Percentiles rank a stretch among this genome's conserved stretches.
Conservation (phyloP, 2,113 vertebrate species). For the Pomatorhinus ruficollis region DNA sequence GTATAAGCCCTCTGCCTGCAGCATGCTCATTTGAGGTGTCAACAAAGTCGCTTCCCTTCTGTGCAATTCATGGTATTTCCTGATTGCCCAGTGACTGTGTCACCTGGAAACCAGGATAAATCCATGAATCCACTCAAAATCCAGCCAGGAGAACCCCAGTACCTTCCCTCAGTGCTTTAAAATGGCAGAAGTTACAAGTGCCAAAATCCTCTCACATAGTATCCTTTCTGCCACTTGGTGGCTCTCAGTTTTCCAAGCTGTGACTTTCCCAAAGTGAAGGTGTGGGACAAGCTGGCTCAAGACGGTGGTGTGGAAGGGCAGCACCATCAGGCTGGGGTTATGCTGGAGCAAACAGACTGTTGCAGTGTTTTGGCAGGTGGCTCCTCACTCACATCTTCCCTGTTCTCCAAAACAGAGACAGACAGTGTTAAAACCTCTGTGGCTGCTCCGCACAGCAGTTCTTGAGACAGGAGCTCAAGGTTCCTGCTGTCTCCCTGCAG, state of each 20-base stretch:
- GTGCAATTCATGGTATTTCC: neutral
- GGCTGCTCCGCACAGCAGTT: neutral
- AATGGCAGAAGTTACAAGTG: neutral
- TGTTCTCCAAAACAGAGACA: neutral
- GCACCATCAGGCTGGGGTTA: neutral
- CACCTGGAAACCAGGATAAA: neutral
- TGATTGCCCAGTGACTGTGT: neutral
- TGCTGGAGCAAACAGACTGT: neutral
- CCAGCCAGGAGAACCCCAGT: neutral
- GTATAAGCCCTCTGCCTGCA: neutral
- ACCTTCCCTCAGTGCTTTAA: neutral
- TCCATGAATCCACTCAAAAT: neutral
- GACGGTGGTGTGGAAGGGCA: neutral
- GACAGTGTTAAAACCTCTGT: neutral
- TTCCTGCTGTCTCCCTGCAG: neutral
- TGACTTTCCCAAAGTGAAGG: neutral
- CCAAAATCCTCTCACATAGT: accelerated
- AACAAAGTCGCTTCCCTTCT: neutral
- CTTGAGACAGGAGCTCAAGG: neutral
- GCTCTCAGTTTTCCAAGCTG: neutral
- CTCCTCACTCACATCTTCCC: neutral
- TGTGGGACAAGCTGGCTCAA: neutral
- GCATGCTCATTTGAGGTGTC: neutral
- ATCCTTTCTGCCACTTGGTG: neutral
- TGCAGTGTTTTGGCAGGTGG: neutral